These are phyloP conservation scores for Lamellibrachia luymesi DNA, from an alignment of 1,140 invertebrate species.

Conservation along the genomic window DNA sequence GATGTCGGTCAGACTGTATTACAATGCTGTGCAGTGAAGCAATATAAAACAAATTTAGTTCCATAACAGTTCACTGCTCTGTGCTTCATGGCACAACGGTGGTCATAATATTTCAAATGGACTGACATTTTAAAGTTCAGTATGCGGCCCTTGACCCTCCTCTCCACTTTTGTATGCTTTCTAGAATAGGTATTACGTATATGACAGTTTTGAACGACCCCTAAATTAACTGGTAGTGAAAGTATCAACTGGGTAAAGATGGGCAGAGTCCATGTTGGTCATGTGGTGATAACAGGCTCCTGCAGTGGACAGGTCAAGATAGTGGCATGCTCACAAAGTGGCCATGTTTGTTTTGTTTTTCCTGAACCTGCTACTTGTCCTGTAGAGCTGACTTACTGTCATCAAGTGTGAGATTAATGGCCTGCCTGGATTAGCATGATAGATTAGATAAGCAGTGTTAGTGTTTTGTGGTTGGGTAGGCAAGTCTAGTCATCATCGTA, in stretches of 20 bases:
- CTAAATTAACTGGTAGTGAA: not conserved
- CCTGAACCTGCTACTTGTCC: not conserved
- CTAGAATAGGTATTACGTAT: too few relatives aligned
- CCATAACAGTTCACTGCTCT: too few relatives aligned
- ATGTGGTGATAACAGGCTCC: not conserved
- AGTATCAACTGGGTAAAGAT: not conserved
- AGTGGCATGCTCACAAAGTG: not conserved
- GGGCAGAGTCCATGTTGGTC: not conserved
- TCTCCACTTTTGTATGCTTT: too few relatives aligned
- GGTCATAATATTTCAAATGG: too few relatives aligned
- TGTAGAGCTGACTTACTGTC: not conserved
- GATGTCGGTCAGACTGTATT: too few relatives aligned
- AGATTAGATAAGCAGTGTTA: not conserved
- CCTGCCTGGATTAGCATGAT: not conserved
- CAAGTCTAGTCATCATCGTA: not conserved
- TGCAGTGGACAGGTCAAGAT: not conserved
- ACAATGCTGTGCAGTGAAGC: too few relatives aligned
- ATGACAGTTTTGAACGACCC: too few relatives aligned
- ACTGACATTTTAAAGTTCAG: too few relatives aligned
- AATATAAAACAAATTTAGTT: too few relatives aligned
- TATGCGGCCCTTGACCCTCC: too few relatives aligned
- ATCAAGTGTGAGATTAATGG: not conserved
- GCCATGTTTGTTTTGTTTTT: not conserved
- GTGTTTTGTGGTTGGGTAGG: not conserved
- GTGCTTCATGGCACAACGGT: too few relatives aligned